Base-by-base conservation (phyloP, 2,113 vertebrate species). In the Dolichallabes microphthalmus region DNA sequence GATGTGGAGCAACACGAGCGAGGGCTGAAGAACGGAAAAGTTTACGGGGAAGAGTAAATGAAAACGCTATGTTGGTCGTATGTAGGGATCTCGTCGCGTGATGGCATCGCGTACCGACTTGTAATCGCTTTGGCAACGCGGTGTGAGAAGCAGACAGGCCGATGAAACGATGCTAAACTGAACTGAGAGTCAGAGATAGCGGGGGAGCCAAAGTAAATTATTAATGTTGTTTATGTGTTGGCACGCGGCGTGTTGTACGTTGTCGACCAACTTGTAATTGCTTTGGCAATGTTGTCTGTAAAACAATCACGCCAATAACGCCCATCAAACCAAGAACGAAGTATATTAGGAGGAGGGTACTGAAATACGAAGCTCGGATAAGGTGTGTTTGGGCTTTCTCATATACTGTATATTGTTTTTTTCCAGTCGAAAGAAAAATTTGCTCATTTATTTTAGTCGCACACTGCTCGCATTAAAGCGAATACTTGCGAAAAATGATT, bases 31-130 rank as follows among this genome's bases (percentile, higher is more conserved):
- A 85, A 32, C 77, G 82, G 86, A 89, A 82, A 89, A 88, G 88
- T 78, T 89, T 91, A n/a, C 68, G 81, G 83, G 87, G 85, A 88
- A 85, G 86, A 76, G 61, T 17, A 58, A 32, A 35, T 68, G 14
- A 68, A 68, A 22, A 9, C 22, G 32, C 30, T 27, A 76, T 76
- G 75, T 27, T 32, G 9, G 57, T 77, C 75, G 12, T 77, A 77
- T 77, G 75, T 57, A 30, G 53, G 52, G 27, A 57, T 63, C 39
- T 64, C n/a, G 20, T 63, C 35, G 27, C 25, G 12, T 52, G 9
- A 50, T 63, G 19, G 73, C 78, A 63, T n/a, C 25, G 32, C 57
- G 35, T 32, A 60, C 78, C 22, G 17, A 64, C 39, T 64, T 81
- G 79, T 63, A 50, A 64, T 64, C 66, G 79, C 79, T 81, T 63